These are phyloP conservation scores for Camarhynchus parvulus DNA, from an alignment of 2,113 vertebrate genomes.

Conservation along the genomic window DNA sequence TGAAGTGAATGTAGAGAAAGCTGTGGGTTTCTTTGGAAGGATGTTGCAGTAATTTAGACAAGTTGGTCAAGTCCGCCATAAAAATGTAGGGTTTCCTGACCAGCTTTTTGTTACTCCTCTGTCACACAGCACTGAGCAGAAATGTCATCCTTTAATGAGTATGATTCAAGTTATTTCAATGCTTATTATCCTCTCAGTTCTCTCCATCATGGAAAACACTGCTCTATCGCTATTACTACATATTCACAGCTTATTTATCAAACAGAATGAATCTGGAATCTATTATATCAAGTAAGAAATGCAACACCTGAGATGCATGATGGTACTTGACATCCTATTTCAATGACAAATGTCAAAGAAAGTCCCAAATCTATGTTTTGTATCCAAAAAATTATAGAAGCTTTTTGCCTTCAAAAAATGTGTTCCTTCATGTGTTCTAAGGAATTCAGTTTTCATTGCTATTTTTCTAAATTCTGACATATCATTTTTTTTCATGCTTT, in stretches of 20 bases:
- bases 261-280: not conserved
- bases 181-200: not conserved
- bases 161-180: not conserved
- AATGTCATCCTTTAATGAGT: not conserved
- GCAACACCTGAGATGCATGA: not conserved
- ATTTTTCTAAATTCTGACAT: not conserved
- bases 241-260: not conserved
- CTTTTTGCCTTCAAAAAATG: not conserved
- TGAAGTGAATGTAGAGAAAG: not conserved
- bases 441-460: not conserved
- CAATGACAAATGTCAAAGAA: not conserved
- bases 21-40: not conserved
- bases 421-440: not conserved
- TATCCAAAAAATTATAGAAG: not conserved
- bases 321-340: not conserved
- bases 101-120: not conserved
- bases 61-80: not conserved
- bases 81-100: not conserved
- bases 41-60: not conserved
- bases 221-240: not conserved
- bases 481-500: not conserved
- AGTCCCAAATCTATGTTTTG: not conserved
- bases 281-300: not conserved
- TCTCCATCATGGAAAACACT: not conserved
- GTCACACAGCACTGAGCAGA: not conserved